phyloP scores from a whole-genome alignment of 2,888 invertebrate species.

The Thecocarcelia acutangulata region DNA sequence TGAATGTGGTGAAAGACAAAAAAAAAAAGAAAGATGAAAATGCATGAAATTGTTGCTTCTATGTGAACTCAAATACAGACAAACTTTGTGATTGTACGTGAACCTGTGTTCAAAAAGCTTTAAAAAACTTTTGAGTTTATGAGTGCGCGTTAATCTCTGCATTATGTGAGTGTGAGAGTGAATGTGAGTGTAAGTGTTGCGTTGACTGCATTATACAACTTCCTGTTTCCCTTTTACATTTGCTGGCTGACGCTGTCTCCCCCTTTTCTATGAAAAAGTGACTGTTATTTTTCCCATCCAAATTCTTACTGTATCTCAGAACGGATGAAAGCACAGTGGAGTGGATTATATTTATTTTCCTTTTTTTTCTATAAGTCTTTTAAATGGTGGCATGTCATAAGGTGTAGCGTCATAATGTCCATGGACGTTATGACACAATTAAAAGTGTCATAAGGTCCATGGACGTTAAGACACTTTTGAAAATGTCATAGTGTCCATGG shows the following conservation, averaged over 20 bases:
- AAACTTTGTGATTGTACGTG: not conserved
- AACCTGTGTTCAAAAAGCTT: slow-evolving; percentile 6
- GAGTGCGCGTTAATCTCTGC: slow-evolving; percentile 26
- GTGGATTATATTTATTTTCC: too few species aligned
- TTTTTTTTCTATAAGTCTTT: too few species aligned
- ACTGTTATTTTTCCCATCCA: not conserved
- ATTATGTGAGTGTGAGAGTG: slow-evolving; percentile 19
- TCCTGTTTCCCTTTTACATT: slow-evolving; percentile 32
- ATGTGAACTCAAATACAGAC: slow-evolving; percentile 1
- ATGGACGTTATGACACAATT: too few species aligned
- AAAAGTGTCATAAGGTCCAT: too few species aligned
- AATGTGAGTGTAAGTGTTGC: not conserved
- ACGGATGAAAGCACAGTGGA: too few species aligned
- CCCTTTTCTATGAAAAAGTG: not conserved
- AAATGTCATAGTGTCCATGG: too few species aligned
- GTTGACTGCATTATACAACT: slow-evolving; percentile 46
- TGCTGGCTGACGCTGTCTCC: slow-evolving; percentile 5
- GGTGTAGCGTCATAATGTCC: too few species aligned
- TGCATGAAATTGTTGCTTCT: slow-evolving; percentile 50
- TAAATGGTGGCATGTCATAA: too few species aligned
- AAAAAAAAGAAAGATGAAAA: slow-evolving; percentile 16
- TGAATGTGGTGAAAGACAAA: not conserved
- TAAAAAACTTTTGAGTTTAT: slow-evolving; percentile 35
- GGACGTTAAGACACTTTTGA: too few species aligned
- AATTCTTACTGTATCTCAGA: too few species aligned